These are phyloP conservation scores for Muschampia plurimacula DNA, from an alignment of 2,888 invertebrate species.

Conservation along the genomic window DNA sequence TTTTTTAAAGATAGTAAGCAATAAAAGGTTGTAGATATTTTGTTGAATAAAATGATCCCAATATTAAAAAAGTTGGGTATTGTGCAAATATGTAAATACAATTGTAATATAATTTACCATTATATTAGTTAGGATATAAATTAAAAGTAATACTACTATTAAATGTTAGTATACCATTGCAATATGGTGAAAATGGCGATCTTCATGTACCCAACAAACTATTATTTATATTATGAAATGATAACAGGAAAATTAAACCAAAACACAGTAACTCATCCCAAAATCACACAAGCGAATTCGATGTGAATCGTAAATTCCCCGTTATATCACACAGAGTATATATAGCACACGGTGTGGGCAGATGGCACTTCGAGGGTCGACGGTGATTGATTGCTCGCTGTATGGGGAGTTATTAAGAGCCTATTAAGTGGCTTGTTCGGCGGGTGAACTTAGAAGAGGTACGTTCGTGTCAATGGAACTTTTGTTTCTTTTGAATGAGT, in stretches of 20 bases:
- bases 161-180: no score
- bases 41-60: no score
- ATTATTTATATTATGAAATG: no score
- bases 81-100: no score
- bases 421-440: slow-evolving; percentile 2
- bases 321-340: slow-evolving; percentile 19
- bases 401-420: slow-evolving; percentile 11
- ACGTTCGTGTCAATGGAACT: not conserved
- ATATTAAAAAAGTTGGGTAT: no score
- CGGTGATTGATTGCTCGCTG: slow-evolving; percentile 21
- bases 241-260: not conserved
- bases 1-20: no score
- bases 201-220: no score
- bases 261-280: slow-evolving; percentile 13
- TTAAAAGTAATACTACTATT: no score
- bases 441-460: not conserved
- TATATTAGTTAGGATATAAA: no score
- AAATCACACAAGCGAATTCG: slow-evolving; percentile 19
- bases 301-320: slow-evolving; percentile 39
- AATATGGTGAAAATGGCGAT: no score
- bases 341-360: slow-evolving; percentile 17
- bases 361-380: slow-evolving; percentile 20
- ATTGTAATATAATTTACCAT: no score
- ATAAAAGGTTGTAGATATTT: no score
- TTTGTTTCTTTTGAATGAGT: slow-evolving; percentile 2